These are phyloP conservation scores for Trematocara variabile DNA, from an alignment of 2,113 vertebrate species.

Conservation along the genomic window DNA sequence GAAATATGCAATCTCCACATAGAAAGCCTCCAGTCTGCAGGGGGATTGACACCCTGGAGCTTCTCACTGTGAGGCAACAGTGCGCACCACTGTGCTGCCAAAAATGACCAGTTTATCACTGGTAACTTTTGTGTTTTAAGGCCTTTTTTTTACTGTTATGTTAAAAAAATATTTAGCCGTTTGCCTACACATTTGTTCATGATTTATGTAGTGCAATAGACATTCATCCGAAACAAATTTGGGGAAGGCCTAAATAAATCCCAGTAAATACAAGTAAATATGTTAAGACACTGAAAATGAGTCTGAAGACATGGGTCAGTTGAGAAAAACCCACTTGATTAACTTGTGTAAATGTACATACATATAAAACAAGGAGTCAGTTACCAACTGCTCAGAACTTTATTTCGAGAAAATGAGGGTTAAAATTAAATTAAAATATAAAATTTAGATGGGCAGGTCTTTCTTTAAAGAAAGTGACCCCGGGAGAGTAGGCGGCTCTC, in stretches of 20 bases:
- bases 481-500: slow-evolving; percentile 8
- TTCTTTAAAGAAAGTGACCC: slow-evolving; percentile 28
- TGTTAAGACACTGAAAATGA: not conserved
- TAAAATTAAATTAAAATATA: slow-evolving; percentile 78
- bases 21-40: not conserved
- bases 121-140: not conserved
- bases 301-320: not conserved
- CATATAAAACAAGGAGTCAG: not conserved
- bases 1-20: not conserved
- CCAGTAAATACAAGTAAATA: not conserved
- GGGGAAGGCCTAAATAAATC: not conserved
- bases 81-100: not conserved
- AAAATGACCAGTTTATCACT: not conserved
- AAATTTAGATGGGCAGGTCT: slow-evolving; percentile 60
- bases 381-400: slow-evolving; percentile 77
- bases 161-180: not conserved
- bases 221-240: not conserved
- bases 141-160: not conserved
- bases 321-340: not conserved
- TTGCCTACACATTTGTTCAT: not conserved
- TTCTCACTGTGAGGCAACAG: not conserved
- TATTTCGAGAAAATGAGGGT: slow-evolving; percentile 75
- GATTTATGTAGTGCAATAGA: not conserved
- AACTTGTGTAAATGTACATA: not conserved
- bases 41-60: not conserved